Percentiles rank a stretch among this genome's conserved stretches.
Evolutionary conservation across 2,113 vertebrate species (phyloP).

Genomic region (Pedionomus torquatus): DNA sequence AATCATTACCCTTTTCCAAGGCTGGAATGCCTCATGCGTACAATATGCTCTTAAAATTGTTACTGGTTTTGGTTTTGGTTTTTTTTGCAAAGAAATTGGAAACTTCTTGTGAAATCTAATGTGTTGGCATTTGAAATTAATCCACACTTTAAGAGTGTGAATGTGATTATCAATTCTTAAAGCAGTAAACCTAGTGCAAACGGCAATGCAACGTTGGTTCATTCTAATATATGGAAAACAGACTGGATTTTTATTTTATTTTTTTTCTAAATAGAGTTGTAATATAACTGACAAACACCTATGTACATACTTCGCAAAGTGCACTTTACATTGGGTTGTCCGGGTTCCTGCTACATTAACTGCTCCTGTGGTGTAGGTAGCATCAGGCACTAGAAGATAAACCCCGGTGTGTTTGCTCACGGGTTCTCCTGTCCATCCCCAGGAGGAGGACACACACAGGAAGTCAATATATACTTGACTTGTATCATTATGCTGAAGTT

Average conservation of each 20-base stretch:
- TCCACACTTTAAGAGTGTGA: neutral
- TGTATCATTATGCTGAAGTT: neutral
- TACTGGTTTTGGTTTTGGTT: neutral
- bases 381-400: neutral
- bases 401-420: neutral
- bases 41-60: neutral
- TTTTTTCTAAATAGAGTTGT: neutral
- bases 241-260: neutral
- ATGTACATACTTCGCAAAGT: conserved; percentile 41
- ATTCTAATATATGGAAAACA: neutral
- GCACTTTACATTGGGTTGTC: conserved; percentile 29
- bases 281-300: conserved; percentile 24
- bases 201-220: conserved; percentile 35
- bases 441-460: too few relatives aligned
- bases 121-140: neutral
- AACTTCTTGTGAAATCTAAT: neutral
- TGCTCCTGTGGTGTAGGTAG: neutral
- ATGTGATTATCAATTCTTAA: neutral
- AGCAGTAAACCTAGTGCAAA: conserved; percentile 48
- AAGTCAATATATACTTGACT: neutral
- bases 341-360: neutral
- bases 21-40: neutral
- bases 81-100: neutral
- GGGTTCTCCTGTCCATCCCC: neutral
- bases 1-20: neutral